A percentile compares a stretch with the other conserved stretches of the same genome.
Conservation (phyloP, 2,888 invertebrate genomes). For the Anoplius nigerrimus region DNA sequence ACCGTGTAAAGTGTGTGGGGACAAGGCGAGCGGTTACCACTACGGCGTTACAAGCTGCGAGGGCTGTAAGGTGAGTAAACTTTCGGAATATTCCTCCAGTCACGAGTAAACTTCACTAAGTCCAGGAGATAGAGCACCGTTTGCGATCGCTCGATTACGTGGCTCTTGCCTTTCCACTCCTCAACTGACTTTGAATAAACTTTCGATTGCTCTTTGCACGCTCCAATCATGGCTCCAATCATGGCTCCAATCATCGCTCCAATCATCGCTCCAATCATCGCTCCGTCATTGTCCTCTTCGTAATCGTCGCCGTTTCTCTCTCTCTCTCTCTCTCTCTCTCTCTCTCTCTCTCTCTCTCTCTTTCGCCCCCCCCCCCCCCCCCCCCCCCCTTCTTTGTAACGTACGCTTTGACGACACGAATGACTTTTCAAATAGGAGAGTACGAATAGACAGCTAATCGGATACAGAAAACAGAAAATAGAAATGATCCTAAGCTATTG, state of each 20-base stretch:
- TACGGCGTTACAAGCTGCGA: slow-evolving; percentile 99
- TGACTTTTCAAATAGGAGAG: too few relatives aligned
- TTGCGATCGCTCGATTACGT: too few relatives aligned
- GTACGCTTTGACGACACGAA: slow-evolving; percentile 35
- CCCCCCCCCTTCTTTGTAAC: slow-evolving; percentile 8
- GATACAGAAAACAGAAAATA: too few relatives aligned
- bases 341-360: neutral
- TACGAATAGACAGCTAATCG: too few relatives aligned
- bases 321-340: neutral
- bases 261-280: neutral
- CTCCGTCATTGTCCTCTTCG: slow-evolving; percentile 19
- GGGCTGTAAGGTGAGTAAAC: slow-evolving; percentile 91
- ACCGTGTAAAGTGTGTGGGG: slow-evolving; percentile 97
- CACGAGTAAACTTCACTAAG: too few relatives aligned
- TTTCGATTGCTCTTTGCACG: too few relatives aligned
- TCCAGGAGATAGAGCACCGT: too few relatives aligned
- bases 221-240: too few relatives aligned
- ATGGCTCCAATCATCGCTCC: too few relatives aligned
- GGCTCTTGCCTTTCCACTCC: neutral
- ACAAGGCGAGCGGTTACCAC: slow-evolving; percentile 96
- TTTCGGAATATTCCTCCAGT: too few relatives aligned
- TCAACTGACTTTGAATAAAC: too few relatives aligned
- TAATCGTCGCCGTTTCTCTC: neutral
- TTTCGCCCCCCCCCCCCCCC: neutral
- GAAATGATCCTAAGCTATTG: too few relatives aligned